Percentiles rank a stretch among this genome's conserved stretches.
Conservation (phyloP, 2,113 vertebrate genomes). For the Anoura caudifer region DNA sequence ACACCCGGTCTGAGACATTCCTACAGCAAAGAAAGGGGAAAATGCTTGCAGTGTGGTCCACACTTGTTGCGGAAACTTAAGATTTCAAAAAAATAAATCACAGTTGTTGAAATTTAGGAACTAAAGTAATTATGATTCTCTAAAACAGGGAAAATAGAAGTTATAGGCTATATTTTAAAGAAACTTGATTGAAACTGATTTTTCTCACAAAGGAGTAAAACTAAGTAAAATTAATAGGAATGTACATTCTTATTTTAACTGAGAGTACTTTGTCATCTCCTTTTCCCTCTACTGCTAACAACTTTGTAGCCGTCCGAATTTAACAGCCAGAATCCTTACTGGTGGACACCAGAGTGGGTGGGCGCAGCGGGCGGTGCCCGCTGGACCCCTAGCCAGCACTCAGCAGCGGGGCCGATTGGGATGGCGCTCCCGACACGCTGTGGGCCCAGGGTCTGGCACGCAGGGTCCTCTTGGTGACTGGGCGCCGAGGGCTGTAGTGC, state of each 20-base stretch:
- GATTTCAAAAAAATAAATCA: background rate
- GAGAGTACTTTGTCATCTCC: background rate
- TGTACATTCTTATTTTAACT: background rate
- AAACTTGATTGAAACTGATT: background rate
- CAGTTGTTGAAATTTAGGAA: background rate
- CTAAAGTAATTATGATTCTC: background rate
- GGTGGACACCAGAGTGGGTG: too few relatives aligned
- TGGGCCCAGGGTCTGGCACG: too few relatives aligned
- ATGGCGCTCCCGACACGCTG: too few relatives aligned
- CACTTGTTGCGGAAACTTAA: background rate
- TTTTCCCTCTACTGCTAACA: background rate
- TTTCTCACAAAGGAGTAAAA: background rate
- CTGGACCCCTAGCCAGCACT: too few relatives aligned
- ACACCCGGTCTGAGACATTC: background rate
- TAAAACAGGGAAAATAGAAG: background rate
- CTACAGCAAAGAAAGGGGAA: too few relatives aligned
- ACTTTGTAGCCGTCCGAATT: background rate
- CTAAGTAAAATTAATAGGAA: background rate
- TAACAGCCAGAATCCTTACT: accelerated
- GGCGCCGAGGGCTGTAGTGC: background rate
- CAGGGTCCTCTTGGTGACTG: too few relatives aligned
- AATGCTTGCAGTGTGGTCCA: too few relatives aligned
- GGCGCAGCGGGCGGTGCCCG: too few relatives aligned
- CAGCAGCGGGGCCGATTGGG: too few relatives aligned
- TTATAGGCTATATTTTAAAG: background rate